phyloP scores from a whole-genome alignment of 2,888 invertebrate genomes.

The Orchesella flavescens region DNA sequence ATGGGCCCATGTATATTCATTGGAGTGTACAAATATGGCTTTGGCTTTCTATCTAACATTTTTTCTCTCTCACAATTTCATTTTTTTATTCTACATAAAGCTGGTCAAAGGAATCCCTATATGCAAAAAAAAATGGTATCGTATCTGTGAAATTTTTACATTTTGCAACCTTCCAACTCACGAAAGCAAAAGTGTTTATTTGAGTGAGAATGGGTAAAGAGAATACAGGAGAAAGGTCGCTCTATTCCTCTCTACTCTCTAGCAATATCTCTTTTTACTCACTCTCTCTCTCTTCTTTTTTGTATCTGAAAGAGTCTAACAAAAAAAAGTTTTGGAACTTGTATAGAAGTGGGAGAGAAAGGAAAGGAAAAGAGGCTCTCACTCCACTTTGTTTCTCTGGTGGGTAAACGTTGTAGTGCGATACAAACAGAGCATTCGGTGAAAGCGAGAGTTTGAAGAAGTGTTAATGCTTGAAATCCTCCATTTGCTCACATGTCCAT shows the following conservation, averaged over 20 bases:
- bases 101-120: background rate
- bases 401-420: background rate
- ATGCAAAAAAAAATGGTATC: constrained; percentile 2
- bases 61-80: background rate
- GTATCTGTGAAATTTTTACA: constrained; percentile 18
- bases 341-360: no score
- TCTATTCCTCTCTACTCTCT: background rate
- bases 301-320: no score
- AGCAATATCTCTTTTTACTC: background rate
- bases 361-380: no score
- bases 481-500: constrained; percentile 19
- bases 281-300: background rate
- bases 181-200: background rate
- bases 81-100: background rate
- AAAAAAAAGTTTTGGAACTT: no score
- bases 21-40: no score
- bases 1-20: background rate
- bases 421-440: background rate
- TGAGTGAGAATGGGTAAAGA: background rate
- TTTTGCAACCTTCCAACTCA: constrained; percentile 1
- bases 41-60: no score
- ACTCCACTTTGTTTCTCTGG: background rate
- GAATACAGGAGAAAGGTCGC: background rate
- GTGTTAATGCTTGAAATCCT: constrained; percentile 47
- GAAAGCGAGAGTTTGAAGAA: constrained; percentile 9